Evolutionary conservation across 2,113 vertebrate species (phyloP), one percentile per base, ranked within the genome.

Genomic region (Lichenostomus cassidix): DNA sequence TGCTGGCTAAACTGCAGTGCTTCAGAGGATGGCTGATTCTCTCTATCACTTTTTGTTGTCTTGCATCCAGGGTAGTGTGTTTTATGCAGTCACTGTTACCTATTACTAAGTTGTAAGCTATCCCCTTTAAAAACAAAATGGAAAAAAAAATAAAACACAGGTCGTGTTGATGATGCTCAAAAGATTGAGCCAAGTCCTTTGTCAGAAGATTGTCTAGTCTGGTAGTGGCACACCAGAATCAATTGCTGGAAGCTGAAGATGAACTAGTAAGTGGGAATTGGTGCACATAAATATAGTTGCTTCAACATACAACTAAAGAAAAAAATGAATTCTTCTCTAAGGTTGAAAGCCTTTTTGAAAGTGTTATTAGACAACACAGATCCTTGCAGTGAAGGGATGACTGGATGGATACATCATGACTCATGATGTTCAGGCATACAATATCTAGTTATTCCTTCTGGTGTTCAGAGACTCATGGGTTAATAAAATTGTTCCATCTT

Each of bases 401-500:
- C 68, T 86, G 64, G 35, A 53, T 83, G 52, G 33, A 44, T 60
- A 33, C 21, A 6, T 50, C 42, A 23, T 53, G 28, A 55, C 53
- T 87, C 27, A 3, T 33, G 21, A n/a, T 85, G 50, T 58, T 84
- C 35, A 83, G 58, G 13, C 28, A n/a, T 53, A 31, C 44, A 63
- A 13, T 75, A 33, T 52, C 33, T 63, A 19, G 46, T 77, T 62
- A 47, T 53, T 94, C 65, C 73, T 69, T 90, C 70, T 89, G 39
- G 50, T 69, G 53, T 83, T 85, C 55, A 85, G 13, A 90, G 70
- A n/a, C 69, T 56, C 8, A 0, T 13, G 75, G 20, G 79, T 83
- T 80, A 47, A 70, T 92, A 47, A 83, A 86, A 90, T 77, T 63
- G 42, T 95, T 90, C 90, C 89, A 70, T 24, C 88, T 90, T 88